Evolutionary conservation across 1,140 invertebrate species (phyloP).

Genomic region (Papilio xuthus): DNA sequence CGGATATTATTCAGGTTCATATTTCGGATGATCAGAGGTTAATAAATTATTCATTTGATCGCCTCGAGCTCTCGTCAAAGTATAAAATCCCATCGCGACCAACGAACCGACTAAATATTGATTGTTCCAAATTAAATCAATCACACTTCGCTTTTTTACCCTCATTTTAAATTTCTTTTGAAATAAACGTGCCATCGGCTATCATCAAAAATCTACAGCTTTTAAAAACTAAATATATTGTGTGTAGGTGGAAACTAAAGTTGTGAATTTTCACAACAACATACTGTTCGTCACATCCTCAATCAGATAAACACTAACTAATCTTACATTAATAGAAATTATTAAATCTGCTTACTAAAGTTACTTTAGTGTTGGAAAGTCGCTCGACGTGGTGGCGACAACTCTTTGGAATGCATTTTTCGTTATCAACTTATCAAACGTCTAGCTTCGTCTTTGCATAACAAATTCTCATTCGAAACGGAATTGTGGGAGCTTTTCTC

Average conservation of each 20-base stretch:
- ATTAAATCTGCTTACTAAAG: too few relatives aligned
- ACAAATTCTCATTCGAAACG: constrained; percentile 9
- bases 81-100: background rate
- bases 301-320: too few relatives aligned
- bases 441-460: constrained; percentile 18
- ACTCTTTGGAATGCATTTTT: background rate
- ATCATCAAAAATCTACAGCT: background rate
- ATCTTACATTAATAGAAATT: too few relatives aligned
- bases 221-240: background rate
- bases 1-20: background rate
- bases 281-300: too few relatives aligned
- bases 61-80: constrained; percentile 11
- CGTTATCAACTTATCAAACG: background rate
- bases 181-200: background rate
- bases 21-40: constrained; percentile 8
- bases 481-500: constrained; percentile 5
- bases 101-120: constrained; percentile 13
- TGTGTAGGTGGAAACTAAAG: too few relatives aligned
- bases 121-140: constrained; percentile 2
- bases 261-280: too few relatives aligned
- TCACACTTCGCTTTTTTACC: background rate
- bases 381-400: background rate
- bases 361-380: background rate
- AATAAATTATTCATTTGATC: constrained; percentile 29
- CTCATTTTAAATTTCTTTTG: background rate